phyloP scores from a whole-genome alignment of 1,140 invertebrate species.

The Aplysia californica region DNA sequence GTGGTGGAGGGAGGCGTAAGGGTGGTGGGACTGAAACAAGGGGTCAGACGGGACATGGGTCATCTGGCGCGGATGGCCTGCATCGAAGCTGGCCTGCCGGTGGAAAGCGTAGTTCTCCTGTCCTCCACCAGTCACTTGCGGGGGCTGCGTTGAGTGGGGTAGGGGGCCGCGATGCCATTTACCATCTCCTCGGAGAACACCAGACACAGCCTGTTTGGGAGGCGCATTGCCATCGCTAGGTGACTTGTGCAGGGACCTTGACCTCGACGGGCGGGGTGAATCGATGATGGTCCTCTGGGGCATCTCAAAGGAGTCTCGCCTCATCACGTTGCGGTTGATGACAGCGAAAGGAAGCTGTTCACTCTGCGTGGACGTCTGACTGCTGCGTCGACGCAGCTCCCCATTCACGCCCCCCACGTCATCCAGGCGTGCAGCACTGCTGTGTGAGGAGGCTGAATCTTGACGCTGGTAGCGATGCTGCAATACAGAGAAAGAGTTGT shows the following conservation, averaged over 20 bases:
- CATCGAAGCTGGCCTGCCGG: slow-evolving; percentile 37
- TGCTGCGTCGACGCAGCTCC: slow-evolving; percentile 45
- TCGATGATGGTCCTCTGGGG: slow-evolving; percentile 52
- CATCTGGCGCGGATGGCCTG: slow-evolving; percentile 20
- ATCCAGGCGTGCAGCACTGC: slow-evolving; percentile 57
- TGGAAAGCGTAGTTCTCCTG: slow-evolving; percentile 26
- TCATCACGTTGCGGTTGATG: slow-evolving; percentile 42
- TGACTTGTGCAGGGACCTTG: slow-evolving; percentile 49
- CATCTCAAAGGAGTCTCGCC: slow-evolving; percentile 59
- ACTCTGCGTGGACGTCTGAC: slow-evolving; percentile 49
- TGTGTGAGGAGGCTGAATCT: slow-evolving; percentile 58
- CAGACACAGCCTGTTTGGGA: slow-evolving; percentile 30
- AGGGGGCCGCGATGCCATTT: slow-evolving; percentile 9
- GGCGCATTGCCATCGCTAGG: slow-evolving; percentile 40
- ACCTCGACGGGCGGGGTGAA: slow-evolving; percentile 52
- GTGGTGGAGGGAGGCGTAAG: neutral
- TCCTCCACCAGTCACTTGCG: neutral
- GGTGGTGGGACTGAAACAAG: neutral
- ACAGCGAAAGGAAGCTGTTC: slow-evolving; percentile 49
- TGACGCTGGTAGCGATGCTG: slow-evolving; percentile 55
- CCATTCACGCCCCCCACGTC: slow-evolving; percentile 40
- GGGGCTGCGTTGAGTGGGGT: too few species aligned
- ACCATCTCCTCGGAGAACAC: slow-evolving; percentile 26
- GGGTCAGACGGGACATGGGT: slow-evolving; percentile 1
- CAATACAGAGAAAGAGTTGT: too few species aligned